Evolutionary conservation across 1,140 invertebrate species (phyloP), one percentile per base, ranked within the genome.

Genomic region (Atta cephalotes): DNA sequence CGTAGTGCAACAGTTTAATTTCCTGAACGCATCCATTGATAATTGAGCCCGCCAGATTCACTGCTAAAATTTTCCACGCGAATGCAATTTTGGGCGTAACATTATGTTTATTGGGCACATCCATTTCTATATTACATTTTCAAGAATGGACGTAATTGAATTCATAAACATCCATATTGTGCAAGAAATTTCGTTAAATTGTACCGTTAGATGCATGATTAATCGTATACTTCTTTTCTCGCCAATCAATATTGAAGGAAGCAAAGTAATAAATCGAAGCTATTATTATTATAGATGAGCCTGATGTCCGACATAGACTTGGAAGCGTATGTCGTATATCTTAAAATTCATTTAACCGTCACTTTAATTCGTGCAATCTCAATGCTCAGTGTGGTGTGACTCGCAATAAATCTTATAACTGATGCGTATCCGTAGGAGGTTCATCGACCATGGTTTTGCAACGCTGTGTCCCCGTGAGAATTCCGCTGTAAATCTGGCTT

Each of bases 1-100:
- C 21, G 21, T 18, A 45, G 14, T 16, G 63, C 28, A 80, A 80
- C 78, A 45, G 31, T 81, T 81, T 81, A 81, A 70, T 81, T 81
- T 70, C 31, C 65, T n/a, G 31, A 71, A 68, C 35, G n/a, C 7
- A 56, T 60, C n/a, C 39, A 66, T 5, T 56, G 63, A 68, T 45
- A 18, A 58, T 51, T 45, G 6, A 12, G 3, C 3, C 12, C 28
- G 49, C 5, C n/a, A 31, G 45, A 56, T 35, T 56, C 14, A 2
- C n/a, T 31, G 1, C 14, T 66, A 31, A 70, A 81, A 81, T 81
- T 56, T 68, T 70, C 49, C 65, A 65, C n/a, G 21, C 25, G 14
- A 45, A 39, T 21, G 35, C 49, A 5, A 39, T 81, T 70, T 45
- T n/a, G n/a, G 49, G 9, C 14, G 25, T 3, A 56, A 56, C 16